These are phyloP conservation scores for Choloepus didactylus DNA, from an alignment of 2,797 vertebrate genomes.

Conservation along the genomic window DNA sequence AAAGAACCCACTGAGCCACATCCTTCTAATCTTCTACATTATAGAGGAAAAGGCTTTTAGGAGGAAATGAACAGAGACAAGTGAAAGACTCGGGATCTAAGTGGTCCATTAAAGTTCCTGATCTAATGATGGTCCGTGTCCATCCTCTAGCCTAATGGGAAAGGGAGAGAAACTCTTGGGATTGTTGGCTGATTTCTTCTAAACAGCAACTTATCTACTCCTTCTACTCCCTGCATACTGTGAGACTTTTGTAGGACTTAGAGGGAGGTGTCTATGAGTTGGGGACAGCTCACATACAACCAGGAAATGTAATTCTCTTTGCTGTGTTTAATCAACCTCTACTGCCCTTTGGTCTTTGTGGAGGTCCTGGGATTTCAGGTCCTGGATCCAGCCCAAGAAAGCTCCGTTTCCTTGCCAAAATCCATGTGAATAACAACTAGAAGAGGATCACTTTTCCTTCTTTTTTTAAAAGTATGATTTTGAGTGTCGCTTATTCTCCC, in stretches of 20 bases:
- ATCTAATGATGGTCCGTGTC: rapidly evolving
- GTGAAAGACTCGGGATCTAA: not conserved
- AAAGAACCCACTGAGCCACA: not conserved
- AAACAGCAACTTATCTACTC: not conserved
- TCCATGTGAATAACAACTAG: not conserved
- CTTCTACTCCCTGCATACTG: not conserved
- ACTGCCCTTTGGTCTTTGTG: not conserved
- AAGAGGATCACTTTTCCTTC: not conserved
- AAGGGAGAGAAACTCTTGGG: not conserved
- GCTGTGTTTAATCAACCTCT: conserved; percentile 29
- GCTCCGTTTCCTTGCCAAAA: conserved; percentile 66
- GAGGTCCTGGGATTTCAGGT: conserved; percentile 45
- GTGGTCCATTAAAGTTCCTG: not conserved
- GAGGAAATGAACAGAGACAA: not conserved
- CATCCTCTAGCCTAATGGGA: not conserved
- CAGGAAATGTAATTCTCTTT: not conserved
- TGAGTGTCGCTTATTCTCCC: not conserved
- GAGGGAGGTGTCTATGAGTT: not conserved
- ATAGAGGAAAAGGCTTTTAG: not conserved
- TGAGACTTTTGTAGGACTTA: not conserved
- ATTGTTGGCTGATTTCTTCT: not conserved
- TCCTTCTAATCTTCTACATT: not conserved
- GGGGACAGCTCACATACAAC: not conserved
- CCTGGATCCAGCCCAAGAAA: conserved; percentile 45
- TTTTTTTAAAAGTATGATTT: not conserved